Percentiles rank a stretch among this genome's conserved stretches.
phyloP scores from a whole-genome alignment of 2,113 vertebrate genomes.

The Myiopsitta monachus region DNA sequence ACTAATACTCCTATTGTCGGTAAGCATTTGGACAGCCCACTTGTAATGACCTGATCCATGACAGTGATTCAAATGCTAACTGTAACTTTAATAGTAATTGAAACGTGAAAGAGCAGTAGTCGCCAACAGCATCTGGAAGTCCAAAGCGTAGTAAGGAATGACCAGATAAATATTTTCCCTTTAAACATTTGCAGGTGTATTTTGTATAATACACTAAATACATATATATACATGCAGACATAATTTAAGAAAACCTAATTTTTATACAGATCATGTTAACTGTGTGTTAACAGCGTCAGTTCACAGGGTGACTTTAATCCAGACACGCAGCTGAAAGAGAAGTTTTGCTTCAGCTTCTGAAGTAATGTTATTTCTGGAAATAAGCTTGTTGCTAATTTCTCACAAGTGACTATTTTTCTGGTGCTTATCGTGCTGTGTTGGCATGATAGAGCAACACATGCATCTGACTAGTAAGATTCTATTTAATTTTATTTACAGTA shows the following conservation, averaged over 20 bases:
- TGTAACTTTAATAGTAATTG: background rate
- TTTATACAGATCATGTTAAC: background rate
- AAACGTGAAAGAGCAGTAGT: background rate
- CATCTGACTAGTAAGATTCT: background rate
- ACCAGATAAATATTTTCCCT: background rate
- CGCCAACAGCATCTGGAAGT: background rate
- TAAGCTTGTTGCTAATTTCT: background rate
- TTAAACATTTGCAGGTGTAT: background rate
- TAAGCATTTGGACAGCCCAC: background rate
- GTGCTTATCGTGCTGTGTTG: background rate
- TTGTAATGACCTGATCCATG: background rate
- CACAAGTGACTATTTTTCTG: background rate
- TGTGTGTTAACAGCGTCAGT: background rate
- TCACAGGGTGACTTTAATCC: rapidly evolving
- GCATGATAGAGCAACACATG: background rate
- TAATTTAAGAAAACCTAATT: background rate
- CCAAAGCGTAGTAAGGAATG: background rate
- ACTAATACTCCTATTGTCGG: background rate
- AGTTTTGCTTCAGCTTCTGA: background rate
- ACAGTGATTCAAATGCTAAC: background rate
- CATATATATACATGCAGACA: background rate
- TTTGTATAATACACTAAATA: background rate
- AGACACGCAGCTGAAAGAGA: background rate
- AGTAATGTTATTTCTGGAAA: background rate
- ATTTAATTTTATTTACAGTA: background rate